phyloP scores from a whole-genome alignment of 1,140 invertebrate species.

The Babylonia areolata region DNA sequence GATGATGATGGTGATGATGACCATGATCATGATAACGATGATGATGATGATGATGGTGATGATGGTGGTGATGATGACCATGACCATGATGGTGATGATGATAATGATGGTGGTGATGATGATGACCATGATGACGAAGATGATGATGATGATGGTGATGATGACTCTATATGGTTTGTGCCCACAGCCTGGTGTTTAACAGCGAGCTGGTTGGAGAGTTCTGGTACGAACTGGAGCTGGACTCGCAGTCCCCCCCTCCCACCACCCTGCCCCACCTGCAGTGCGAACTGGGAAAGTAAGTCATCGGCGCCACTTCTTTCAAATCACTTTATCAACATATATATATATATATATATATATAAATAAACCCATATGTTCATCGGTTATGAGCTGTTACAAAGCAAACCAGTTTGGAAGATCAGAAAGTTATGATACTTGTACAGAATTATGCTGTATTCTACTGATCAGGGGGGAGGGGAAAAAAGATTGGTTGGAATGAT shows the following conservation, averaged over 20 bases:
- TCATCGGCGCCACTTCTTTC: neutral
- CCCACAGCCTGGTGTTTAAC: constrained; percentile 71
- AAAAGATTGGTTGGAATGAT: no score
- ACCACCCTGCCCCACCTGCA: constrained; percentile 70
- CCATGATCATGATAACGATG: no score
- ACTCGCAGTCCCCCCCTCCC: constrained; percentile 66
- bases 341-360: neutral
- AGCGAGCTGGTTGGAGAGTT: constrained; percentile 74
- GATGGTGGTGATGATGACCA: no score
- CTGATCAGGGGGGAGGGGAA: no score
- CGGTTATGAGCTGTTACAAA: no score
- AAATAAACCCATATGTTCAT: neutral
- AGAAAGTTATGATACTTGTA: no score
- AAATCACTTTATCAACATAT: neutral
- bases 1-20: no score
- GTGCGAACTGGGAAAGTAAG: constrained; percentile 74
- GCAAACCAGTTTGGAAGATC: no score
- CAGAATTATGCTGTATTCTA: no score
- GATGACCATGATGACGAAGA: neutral
- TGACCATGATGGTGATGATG: neutral
- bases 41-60: no score
- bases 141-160: neutral
- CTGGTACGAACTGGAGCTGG: constrained; percentile 73
- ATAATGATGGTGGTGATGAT: neutral
- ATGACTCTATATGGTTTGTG: neutral